A percentile compares a stretch with the other conserved stretches of the same genome.
These are phyloP conservation scores for Sarcophaga subvicina DNA, from an alignment of 2,888 invertebrate genomes.

Conservation along the genomic window DNA sequence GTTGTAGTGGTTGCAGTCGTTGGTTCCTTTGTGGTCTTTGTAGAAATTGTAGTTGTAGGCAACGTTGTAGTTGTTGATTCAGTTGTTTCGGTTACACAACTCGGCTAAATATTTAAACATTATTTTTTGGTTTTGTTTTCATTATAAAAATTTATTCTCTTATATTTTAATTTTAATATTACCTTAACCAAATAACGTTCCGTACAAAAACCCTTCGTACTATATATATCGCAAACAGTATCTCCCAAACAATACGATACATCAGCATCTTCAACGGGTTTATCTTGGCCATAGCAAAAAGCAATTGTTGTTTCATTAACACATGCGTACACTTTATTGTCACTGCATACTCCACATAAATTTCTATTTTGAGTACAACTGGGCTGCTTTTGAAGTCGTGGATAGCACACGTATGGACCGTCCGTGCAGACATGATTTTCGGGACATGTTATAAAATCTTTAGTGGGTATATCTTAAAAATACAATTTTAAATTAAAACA, in stretches of 20 bases:
- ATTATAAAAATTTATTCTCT: background rate
- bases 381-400: constrained; percentile 2
- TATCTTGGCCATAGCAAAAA: constrained; percentile 69
- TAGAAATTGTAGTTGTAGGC: constrained; percentile 31
- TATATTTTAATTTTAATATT: background rate
- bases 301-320: constrained; percentile 70
- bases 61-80: constrained; percentile 23
- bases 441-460: constrained; percentile 62
- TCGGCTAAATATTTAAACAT: constrained; percentile 51
- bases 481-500: background rate
- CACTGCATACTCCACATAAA: constrained; percentile 70
- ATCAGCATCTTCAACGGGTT: constrained; percentile 42
- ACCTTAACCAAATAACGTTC: constrained; percentile 47
- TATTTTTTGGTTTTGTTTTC: background rate
- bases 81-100: constrained; percentile 42
- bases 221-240: constrained; percentile 72
- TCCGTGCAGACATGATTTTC: constrained; percentile 63
- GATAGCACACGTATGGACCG: constrained; percentile 62
- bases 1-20: constrained; percentile 31
- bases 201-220: constrained; percentile 68
- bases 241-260: constrained; percentile 66
- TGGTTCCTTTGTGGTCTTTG: background rate
- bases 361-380: constrained; percentile 56
- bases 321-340: constrained; percentile 67
- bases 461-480: constrained; percentile 58